Conservation (phyloP, 2,797 vertebrate species). For the Parauchenoglanis punctatus region DNA sequence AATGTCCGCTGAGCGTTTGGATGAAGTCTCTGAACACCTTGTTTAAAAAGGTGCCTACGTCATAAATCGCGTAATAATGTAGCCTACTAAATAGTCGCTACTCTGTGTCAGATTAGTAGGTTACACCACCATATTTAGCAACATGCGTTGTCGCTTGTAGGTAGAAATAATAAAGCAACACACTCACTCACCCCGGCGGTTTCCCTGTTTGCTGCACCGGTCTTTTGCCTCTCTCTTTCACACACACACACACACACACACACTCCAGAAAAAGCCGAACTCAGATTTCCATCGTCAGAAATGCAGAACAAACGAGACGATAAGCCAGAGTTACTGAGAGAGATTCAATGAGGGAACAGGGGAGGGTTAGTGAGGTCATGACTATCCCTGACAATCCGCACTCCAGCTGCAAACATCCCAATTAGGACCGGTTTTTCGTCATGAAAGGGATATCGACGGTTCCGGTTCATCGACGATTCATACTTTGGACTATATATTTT, state of each 20-base stretch:
- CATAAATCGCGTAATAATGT: not conserved
- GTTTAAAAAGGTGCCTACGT: not conserved
- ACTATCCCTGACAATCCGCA: slow-evolving; percentile 57
- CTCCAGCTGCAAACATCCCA: slow-evolving; percentile 48
- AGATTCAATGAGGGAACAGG: slow-evolving; percentile 65
- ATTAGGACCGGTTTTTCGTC: not conserved
- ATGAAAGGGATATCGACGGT: not conserved
- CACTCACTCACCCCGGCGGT: slow-evolving; percentile 53
- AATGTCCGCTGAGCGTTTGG: not conserved
- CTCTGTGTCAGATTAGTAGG: not conserved
- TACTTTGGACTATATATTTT: not conserved
- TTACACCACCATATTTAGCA: not conserved
- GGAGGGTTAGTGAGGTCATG: slow-evolving; percentile 68
- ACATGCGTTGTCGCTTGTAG: not conserved
- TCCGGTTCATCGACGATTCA: not conserved
- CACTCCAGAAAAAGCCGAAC: slow-evolving; percentile 20
- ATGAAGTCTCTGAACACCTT: not conserved
- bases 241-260: not conserved
- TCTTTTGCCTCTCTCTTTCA: not conserved
- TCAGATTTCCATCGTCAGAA: slow-evolving; percentile 46
- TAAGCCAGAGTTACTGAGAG: slow-evolving; percentile 49
- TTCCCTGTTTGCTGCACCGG: not conserved
- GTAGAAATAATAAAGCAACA: slow-evolving; percentile 11
- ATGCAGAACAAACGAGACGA: slow-evolving; percentile 25
- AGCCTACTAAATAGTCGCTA: not conserved